Evolutionary conservation across 2,113 vertebrate species (phyloP).

Genomic region (human): DNA sequence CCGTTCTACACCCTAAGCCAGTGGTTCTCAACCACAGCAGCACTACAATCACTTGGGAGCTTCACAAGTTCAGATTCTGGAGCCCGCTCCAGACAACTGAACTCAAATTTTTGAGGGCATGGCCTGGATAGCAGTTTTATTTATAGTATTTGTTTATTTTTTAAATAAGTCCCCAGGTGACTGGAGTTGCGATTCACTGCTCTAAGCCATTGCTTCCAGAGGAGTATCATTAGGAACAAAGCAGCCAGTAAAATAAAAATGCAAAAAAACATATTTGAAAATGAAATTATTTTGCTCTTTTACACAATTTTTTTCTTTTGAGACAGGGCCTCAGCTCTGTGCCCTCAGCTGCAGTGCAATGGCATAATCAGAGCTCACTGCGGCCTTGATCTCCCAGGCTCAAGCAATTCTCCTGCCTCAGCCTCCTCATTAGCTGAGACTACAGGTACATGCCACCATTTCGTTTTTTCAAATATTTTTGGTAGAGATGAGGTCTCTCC

Average conservation of each 20-base stretch:
- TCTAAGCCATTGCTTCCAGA: slow-evolving; percentile 27
- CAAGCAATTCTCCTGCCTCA: too few species aligned
- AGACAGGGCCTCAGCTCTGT: too few species aligned
- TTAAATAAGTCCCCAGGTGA: not conserved
- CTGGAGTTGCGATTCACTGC: not conserved
- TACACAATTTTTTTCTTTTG: not conserved
- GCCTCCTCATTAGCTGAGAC: too few species aligned
- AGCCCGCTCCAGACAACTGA: not conserved
- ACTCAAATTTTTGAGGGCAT: not conserved
- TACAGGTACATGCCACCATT: too few species aligned
- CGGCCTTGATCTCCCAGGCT: too few species aligned
- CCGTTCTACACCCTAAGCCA: not conserved
- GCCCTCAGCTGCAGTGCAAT: too few species aligned
- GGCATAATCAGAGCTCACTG: too few species aligned
- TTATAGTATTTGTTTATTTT: not conserved
- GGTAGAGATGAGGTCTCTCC: too few species aligned
- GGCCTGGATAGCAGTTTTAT: not conserved
- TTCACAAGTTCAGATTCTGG: not conserved
- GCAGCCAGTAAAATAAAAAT: slow-evolving; percentile 5
- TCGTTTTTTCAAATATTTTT: too few species aligned
- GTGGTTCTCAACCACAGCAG: not conserved
- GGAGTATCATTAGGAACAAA: not conserved
- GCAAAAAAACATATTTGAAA: not conserved
- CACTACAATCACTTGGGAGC: not conserved
- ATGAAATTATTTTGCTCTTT: not conserved